Evolutionary conservation across 2,888 invertebrate species (phyloP).

Genomic region (Chrysina gloriosa): DNA sequence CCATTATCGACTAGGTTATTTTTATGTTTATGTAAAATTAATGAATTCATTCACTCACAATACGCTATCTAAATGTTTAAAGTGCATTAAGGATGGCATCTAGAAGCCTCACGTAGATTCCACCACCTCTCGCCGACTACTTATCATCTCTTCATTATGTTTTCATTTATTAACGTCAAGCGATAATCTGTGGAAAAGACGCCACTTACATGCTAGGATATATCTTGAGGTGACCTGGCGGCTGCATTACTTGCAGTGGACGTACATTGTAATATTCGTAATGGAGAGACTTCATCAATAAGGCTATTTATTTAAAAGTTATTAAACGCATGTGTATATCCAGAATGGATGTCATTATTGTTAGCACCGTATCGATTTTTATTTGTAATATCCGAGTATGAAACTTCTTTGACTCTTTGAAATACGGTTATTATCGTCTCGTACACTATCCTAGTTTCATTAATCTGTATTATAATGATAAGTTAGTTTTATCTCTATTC

Average conservation of each 20-base stretch:
- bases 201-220: constrained; percentile 27
- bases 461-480: constrained; percentile 48
- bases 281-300: constrained; percentile 24
- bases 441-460: constrained; percentile 38
- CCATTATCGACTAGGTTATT: constrained; percentile 26
- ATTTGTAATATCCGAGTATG: constrained; percentile 13
- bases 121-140: constrained; percentile 34
- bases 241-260: neutral
- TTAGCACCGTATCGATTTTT: constrained; percentile 23
- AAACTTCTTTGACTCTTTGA: neutral
- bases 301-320: constrained; percentile 39
- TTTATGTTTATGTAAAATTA: constrained; percentile 41
- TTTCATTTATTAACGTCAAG: constrained; percentile 41
- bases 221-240: constrained; percentile 9
- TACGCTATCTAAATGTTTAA: constrained; percentile 43
- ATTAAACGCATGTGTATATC: constrained; percentile 16
- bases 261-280: constrained; percentile 24
- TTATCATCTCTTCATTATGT: constrained; percentile 43
- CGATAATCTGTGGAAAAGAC: constrained; percentile 24
- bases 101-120: constrained; percentile 20
- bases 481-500: constrained; percentile 45
- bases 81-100: constrained; percentile 44
- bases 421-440: neutral
- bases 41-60: constrained; percentile 42
- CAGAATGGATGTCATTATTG: constrained; percentile 18